Conservation (phyloP, 1,140 invertebrate species). For the Galleria mellonella region DNA sequence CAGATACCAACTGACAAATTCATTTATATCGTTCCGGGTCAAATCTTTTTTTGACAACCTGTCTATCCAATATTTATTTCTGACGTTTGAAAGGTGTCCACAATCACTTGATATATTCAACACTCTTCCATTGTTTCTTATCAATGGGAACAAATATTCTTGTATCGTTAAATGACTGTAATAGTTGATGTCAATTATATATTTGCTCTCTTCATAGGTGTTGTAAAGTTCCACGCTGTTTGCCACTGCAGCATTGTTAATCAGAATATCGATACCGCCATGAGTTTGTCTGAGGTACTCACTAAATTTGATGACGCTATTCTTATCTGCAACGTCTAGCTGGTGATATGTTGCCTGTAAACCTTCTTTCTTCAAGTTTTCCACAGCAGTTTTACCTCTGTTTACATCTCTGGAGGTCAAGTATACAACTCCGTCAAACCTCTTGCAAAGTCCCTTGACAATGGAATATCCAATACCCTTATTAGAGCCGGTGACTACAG, state of each 20-base stretch:
- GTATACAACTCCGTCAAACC: constrained; percentile 76
- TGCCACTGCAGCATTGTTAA: constrained; percentile 89
- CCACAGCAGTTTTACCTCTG: constrained; percentile 74
- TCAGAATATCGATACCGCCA: constrained; percentile 84
- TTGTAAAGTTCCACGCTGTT: constrained; percentile 74
- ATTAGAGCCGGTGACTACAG: constrained; percentile 80
- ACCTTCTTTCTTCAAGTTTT: constrained; percentile 58
- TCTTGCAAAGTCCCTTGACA: constrained; percentile 76
- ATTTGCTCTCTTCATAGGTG: constrained; percentile 78
- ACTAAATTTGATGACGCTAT: constrained; percentile 75
- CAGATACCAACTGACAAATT: constrained; percentile 80
- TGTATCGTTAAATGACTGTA: constrained; percentile 78
- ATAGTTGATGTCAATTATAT: constrained; percentile 81
- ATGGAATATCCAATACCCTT: constrained; percentile 85
- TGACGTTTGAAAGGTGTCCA: constrained; percentile 77
- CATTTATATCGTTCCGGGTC: constrained; percentile 74
- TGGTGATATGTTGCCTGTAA: constrained; percentile 74
- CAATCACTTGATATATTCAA: constrained; percentile 83
- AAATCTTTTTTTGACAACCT: constrained; percentile 72
- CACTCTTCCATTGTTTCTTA: constrained; percentile 80
- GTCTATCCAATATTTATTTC: constrained; percentile 71
- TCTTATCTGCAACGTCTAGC: constrained; percentile 77
- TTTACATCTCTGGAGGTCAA: constrained; percentile 76
- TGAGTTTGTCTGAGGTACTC: constrained; percentile 77
- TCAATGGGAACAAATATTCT: constrained; percentile 79